phyloP scores from a whole-genome alignment of 1,140 invertebrate genomes.

The Drosophila malerkotliana region DNA sequence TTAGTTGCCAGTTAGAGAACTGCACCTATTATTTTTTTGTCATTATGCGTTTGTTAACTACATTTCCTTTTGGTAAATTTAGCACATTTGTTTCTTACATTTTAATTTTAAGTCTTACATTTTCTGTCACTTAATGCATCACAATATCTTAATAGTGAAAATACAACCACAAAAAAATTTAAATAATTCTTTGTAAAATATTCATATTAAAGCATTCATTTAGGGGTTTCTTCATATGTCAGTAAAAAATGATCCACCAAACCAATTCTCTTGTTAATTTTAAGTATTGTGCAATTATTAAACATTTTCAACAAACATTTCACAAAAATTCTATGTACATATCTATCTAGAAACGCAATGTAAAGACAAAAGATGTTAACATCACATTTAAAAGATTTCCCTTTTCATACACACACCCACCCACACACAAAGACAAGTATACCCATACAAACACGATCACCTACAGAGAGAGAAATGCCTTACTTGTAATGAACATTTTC shows the following conservation, averaged over 20 bases:
- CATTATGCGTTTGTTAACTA: constrained; percentile 37
- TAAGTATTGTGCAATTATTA: constrained; percentile 74
- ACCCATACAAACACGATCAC: constrained; percentile 40
- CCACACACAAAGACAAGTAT: constrained; percentile 31
- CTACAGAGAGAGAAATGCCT: constrained; percentile 55
- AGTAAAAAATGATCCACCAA: constrained; percentile 20
- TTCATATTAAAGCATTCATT: constrained; percentile 36
- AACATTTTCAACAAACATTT: constrained; percentile 47
- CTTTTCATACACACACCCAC: constrained; percentile 33
- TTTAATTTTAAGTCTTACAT: constrained; percentile 69
- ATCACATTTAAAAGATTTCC: constrained; percentile 58
- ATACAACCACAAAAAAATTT: constrained; percentile 18
- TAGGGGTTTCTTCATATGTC: constrained; percentile 49
- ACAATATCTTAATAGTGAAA: constrained; percentile 45
- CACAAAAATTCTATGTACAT: constrained; percentile 55
- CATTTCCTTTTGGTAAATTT: constrained; percentile 46
- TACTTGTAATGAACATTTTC: constrained; percentile 59
- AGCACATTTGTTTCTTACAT: constrained; percentile 65
- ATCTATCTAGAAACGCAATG: constrained; percentile 49
- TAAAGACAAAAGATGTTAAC: constrained; percentile 58
- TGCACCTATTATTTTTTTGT: constrained; percentile 39
- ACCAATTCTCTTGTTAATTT: constrained; percentile 56
- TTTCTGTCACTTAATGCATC: constrained; percentile 61
- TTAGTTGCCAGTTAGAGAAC: constrained; percentile 52
- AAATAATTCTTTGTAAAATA: constrained; percentile 56